Evolutionary conservation across 2,888 invertebrate genomes (phyloP).

Genomic region (Hecatera dysodea): DNA sequence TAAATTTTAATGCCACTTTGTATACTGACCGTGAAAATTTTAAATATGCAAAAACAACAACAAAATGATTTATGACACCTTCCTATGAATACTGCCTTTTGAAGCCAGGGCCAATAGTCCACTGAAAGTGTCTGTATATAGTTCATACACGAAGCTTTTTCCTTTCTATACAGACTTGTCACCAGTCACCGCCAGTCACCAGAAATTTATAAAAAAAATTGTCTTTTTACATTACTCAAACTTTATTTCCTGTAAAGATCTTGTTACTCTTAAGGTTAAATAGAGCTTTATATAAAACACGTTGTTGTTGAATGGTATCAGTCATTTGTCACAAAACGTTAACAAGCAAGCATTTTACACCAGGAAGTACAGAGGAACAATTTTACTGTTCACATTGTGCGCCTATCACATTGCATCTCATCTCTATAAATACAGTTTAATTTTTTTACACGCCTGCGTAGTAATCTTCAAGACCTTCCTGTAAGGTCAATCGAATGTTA

Average conservation of each 20-base stretch:
- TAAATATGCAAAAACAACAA: neutral
- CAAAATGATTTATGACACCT: neutral
- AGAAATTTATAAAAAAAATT: slow-evolving; percentile 11
- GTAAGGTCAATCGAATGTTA: slow-evolving; percentile 84
- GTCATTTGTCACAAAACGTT: slow-evolving; percentile 17
- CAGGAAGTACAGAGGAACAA: slow-evolving; percentile 52
- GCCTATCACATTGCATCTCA: slow-evolving; percentile 51
- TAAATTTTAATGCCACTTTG: slow-evolving; percentile 14
- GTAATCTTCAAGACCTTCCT: slow-evolving; percentile 75
- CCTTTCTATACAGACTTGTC: neutral
- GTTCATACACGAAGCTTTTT: neutral
- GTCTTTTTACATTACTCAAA: neutral
- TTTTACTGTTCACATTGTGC: slow-evolving; percentile 12
- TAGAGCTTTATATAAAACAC: slow-evolving; percentile 36
- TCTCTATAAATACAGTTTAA: slow-evolving; percentile 51
- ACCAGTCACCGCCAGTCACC: neutral
- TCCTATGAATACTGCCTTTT: neutral
- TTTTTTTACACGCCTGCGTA: slow-evolving; percentile 64
- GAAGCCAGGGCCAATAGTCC: neutral
- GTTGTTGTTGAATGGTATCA: slow-evolving; percentile 21
- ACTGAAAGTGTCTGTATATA: too few relatives aligned
- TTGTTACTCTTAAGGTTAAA: slow-evolving; percentile 43
- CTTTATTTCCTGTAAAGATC: slow-evolving; percentile 44
- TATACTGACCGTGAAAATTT: slow-evolving; percentile 25
- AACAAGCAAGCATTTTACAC: slow-evolving; percentile 19